Percentiles rank a stretch among this genome's conserved stretches.
These are phyloP conservation scores for Helicoverpa zea DNA, from an alignment of 1,140 invertebrate genomes.

Conservation along the genomic window DNA sequence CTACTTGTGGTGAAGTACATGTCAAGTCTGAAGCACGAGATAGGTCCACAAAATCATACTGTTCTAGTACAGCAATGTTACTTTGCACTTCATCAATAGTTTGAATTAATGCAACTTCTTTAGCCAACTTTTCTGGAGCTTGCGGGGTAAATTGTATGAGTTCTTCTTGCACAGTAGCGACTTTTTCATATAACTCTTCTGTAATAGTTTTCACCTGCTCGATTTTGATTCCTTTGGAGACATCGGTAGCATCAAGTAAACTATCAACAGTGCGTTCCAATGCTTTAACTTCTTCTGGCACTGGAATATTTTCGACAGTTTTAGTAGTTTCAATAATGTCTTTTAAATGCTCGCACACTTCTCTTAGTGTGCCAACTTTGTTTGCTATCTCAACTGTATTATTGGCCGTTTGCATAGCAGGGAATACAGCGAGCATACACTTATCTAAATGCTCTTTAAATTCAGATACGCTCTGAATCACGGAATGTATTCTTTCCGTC, in stretches of 20 bases:
- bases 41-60: slow-evolving; percentile 70
- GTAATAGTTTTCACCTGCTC: slow-evolving; percentile 64
- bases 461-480: slow-evolving; percentile 63
- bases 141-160: slow-evolving; percentile 64
- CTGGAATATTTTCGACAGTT: slow-evolving; percentile 15
- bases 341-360: slow-evolving; percentile 66
- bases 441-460: slow-evolving; percentile 72
- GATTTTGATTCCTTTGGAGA: slow-evolving; percentile 62
- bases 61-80: slow-evolving; percentile 68
- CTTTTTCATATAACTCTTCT: slow-evolving; percentile 66
- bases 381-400: slow-evolving; percentile 67
- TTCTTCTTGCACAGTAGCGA: slow-evolving; percentile 66
- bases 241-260: slow-evolving; percentile 64
- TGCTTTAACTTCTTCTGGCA: slow-evolving; percentile 51
- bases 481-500: slow-evolving; percentile 68
- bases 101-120: slow-evolving; percentile 69
- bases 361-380: slow-evolving; percentile 62
- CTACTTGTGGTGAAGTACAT: slow-evolving; percentile 57
- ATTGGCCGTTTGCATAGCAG: slow-evolving; percentile 65
- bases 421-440: slow-evolving; percentile 65
- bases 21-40: slow-evolving; percentile 62
- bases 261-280: slow-evolving; percentile 59
- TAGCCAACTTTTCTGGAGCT: slow-evolving; percentile 53
- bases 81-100: slow-evolving; percentile 69
- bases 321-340: slow-evolving; percentile 57